phyloP scores from a whole-genome alignment of 2,113 vertebrate species.

The Rhinolophus ferrumequinum region DNA sequence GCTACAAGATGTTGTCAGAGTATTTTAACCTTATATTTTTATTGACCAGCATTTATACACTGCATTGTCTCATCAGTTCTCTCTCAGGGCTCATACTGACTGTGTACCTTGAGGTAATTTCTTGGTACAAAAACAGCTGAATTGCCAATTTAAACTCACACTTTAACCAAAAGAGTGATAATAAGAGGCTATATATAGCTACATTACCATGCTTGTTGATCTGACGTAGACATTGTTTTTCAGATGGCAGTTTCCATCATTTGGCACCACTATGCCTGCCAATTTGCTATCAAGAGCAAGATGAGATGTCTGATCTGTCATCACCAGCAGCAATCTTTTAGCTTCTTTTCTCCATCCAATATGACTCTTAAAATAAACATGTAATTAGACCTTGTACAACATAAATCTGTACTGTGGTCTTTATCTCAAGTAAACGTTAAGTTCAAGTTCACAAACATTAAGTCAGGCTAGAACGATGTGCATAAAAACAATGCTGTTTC shows the following conservation, averaged over 20 bases:
- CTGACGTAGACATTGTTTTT: constrained; percentile 93
- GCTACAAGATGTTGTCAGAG: not conserved
- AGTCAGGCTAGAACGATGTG: constrained; percentile 1
- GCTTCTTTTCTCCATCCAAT: constrained; percentile 97
- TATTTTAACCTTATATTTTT: constrained; percentile 16
- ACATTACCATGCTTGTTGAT: constrained; percentile 94
- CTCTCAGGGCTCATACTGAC: constrained; percentile 2
- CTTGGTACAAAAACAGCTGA: constrained; percentile 37
- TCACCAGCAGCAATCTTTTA: constrained; percentile 94
- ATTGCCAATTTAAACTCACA: constrained; percentile 16
- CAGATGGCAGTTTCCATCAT: constrained; percentile 96
- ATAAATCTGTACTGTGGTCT: constrained; percentile 29
- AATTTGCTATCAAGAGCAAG: constrained; percentile 97
- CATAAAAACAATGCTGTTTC: not conserved
- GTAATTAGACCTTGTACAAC: constrained; percentile 64
- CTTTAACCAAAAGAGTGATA: not conserved
- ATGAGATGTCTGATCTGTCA: constrained; percentile 99
- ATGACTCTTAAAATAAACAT: constrained; percentile 87
- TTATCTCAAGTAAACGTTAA: constrained; percentile 45
- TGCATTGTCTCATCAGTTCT: not conserved
- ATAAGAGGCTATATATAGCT: constrained; percentile 38
- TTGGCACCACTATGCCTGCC: constrained; percentile 95
- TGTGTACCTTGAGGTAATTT: constrained; percentile 45
- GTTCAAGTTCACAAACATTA: not conserved
- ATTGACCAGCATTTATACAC: not conserved